Base-by-base conservation (phyloP, 2,113 vertebrate species). In the Isichthys henryi region DNA sequence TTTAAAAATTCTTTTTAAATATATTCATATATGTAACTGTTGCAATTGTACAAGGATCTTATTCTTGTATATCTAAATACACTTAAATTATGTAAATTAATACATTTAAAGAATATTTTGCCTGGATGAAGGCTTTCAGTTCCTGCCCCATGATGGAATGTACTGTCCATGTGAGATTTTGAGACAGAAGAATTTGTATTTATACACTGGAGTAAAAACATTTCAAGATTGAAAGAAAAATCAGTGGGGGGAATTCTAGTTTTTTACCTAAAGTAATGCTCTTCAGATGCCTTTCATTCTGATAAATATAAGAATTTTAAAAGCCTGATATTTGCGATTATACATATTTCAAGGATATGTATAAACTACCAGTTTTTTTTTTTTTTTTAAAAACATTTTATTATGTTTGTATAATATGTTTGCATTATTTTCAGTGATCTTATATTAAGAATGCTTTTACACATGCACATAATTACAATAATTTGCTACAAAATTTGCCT, bases 21-120 rank as follows among this genome's bases (percentile, higher is more conserved):
- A 87, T 53, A n/a, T 86, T 13, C 27, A 56, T 35, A n/a, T 56
- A 80, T 35, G 74, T 43, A 80, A 80, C 35, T 46, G 85, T 87
- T 87, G n/a, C 31, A 56, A 23, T 27, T 87, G 48, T 27, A 52
- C 46, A 86, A 86, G 49, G 8, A 90, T 88, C 86, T 93, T 91
- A 87, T 87, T 19, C 27, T 53, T 87, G 49, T n/a, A 19, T 80
- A 17, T 80, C 35, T 80, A 80, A 43, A 80, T 31, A 70, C n/a
- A 31, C n/a, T 70, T 27, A 70, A 70, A 70, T 27, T 13, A 80
- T 80, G 17, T 80, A 80, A 43, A 70, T 13, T 17, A 80, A 35
- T 80, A 80, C 35, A 43, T 80, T 80, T 80, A 80, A 80, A 8
- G 11, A 80, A 80, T 80, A 80, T 80, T 77, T 39, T 35, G 35